Conservation (phyloP, 1,140 invertebrate genomes). For the Caerostris extrusa region DNA sequence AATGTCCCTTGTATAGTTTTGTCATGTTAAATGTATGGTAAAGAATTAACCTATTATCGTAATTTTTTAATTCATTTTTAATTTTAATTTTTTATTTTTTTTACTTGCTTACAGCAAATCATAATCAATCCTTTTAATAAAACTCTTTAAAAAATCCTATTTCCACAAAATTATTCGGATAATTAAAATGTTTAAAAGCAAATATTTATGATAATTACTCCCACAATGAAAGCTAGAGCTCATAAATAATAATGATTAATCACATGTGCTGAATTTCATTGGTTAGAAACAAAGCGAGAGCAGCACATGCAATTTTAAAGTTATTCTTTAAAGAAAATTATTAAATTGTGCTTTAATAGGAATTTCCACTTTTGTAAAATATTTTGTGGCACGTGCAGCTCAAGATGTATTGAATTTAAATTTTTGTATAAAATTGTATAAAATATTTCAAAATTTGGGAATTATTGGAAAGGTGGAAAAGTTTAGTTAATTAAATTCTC, state of each 20-base stretch:
- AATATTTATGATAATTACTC: background rate
- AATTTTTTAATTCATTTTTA: no score
- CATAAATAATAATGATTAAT: constrained; percentile 34
- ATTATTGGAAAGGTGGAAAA: no score
- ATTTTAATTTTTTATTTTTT: no score
- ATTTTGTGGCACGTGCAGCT: background rate
- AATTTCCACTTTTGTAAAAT: background rate
- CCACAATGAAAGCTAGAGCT: background rate
- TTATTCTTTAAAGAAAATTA: background rate
- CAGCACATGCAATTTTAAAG: background rate
- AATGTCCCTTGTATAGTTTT: no score
- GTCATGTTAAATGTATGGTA: no score
- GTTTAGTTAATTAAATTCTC: no score
- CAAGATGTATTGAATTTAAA: no score
- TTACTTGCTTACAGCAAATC: no score
- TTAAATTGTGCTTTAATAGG: background rate
- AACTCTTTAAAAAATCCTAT: background rate
- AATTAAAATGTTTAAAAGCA: background rate
- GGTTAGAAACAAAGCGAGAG: background rate
- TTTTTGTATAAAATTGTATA: no score
- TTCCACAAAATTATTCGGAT: background rate
- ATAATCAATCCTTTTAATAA: no score
- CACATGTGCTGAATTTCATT: background rate
- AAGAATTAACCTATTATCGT: no score
- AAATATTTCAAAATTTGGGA: background rate